These are phyloP conservation scores for Thamnophis sirtalis DNA, from an alignment of 2,113 vertebrate species.

Conservation along the genomic window DNA sequence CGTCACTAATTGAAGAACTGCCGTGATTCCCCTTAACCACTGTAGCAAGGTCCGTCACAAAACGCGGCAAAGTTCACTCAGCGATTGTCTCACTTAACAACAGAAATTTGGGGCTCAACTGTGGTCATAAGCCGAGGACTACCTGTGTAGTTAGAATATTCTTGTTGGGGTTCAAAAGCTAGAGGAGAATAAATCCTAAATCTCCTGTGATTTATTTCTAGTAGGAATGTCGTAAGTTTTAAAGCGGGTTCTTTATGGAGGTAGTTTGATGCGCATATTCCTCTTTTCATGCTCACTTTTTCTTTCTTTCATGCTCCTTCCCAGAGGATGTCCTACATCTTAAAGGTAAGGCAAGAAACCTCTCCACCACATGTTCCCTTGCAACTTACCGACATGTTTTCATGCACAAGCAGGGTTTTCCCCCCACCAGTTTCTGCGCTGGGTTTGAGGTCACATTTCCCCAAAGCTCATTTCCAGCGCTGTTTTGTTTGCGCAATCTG, in stretches of 20 bases:
- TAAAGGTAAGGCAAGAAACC: constrained; percentile 95
- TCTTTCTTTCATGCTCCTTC: constrained; percentile 87
- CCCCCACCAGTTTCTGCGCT: constrained; percentile 31
- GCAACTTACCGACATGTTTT: not conserved
- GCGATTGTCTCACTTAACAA: not conserved
- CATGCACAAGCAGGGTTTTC: not conserved
- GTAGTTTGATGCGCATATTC: not conserved
- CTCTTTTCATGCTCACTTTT: constrained; percentile 79
- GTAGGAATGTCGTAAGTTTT: not conserved
- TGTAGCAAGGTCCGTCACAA: not conserved
- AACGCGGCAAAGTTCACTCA: not conserved
- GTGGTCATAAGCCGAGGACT: not conserved
- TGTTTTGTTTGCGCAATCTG: not conserved
- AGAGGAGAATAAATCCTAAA: not conserved
- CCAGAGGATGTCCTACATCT: constrained; percentile 99
- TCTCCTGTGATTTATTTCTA: not conserved
- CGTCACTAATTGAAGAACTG: not conserved
- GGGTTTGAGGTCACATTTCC: not conserved
- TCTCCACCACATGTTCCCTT: constrained; percentile 55
- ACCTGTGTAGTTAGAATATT: not conserved
- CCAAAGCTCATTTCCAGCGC: constrained; percentile 22
- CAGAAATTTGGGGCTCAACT: not conserved
- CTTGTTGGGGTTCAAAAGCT: not conserved
- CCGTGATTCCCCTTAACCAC: not conserved
- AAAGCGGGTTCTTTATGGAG: not conserved